A percentile compares a stretch with the other conserved stretches of the same genome.
phyloP scores from a whole-genome alignment of 2,888 invertebrate species.

The Plebejus argus region DNA sequence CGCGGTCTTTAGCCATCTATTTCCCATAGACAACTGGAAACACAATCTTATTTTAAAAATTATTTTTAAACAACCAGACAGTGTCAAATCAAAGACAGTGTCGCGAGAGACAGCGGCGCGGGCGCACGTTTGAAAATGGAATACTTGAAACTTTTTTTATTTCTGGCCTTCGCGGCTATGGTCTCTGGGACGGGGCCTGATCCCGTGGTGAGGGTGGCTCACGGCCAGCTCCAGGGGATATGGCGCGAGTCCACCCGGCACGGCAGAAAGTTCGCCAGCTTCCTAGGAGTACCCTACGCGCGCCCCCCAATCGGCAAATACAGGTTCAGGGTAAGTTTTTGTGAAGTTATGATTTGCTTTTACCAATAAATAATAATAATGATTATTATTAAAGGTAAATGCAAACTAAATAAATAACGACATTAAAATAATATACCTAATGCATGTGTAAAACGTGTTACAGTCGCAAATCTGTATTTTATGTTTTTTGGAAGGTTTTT shows the following conservation, averaged over 20 bases:
- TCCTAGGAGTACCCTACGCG: slow-evolving; percentile 85
- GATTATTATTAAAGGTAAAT: too few species aligned
- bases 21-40: slow-evolving; percentile 6
- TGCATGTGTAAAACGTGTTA: not conserved
- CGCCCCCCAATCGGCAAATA: slow-evolving; percentile 83
- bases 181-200: slow-evolving; percentile 52
- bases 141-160: slow-evolving; percentile 49
- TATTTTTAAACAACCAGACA: slow-evolving; percentile 27
- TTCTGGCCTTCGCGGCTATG: slow-evolving; percentile 45
- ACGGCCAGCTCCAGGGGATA: slow-evolving; percentile 62
- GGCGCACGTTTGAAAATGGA: slow-evolving; percentile 53
- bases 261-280: slow-evolving; percentile 77
- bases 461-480: too few species aligned
- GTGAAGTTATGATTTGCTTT: not conserved
- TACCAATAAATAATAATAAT: too few species aligned
- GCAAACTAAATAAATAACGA: too few species aligned
- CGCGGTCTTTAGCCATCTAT: not conserved
- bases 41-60: not conserved
- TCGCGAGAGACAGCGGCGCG: slow-evolving; percentile 41
- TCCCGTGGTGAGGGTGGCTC: slow-evolving; percentile 59
- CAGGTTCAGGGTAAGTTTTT: slow-evolving; percentile 77
- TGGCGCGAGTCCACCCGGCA: slow-evolving; percentile 64
- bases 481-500: too few species aligned
- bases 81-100: slow-evolving; percentile 42
- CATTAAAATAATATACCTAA: not conserved